Base-by-base conservation (phyloP, 2,113 vertebrate genomes). In the Mixornis gularis region DNA sequence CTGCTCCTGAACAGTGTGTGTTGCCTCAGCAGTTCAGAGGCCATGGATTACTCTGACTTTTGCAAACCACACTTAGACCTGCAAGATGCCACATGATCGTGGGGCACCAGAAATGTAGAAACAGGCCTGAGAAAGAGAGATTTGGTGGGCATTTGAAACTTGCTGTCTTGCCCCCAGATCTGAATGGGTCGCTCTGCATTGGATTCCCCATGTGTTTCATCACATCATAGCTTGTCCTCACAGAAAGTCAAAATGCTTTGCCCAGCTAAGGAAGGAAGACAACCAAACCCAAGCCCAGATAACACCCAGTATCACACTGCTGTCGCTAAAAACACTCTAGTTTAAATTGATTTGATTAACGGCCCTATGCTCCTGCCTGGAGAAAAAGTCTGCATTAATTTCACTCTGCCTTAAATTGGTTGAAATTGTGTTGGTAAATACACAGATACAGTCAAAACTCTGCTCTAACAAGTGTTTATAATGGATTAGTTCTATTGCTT, bases 371-470 rank as follows among this genome's bases (percentile, higher is more conserved):
- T 85, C n/a, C 76, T 59, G 85, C 46, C 71, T 53, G 52, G 36
- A 95, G 73, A 59, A 90, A n/a, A 76, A 86, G 46, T 32, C n/a
- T 83, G 87, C 69, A 77, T 89, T 89, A 78, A 86, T 92, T 92
- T 93, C 82, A 83, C 56, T 90, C 87, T 83, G 76, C 22, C 14
- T 80, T 86, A 71, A 87, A 90, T 59, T 36, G 52, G n/a, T 90
- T 95, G 56, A 95, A 93, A 87, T 46, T 62, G 63, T 91, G 68
- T 82, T 92, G 79, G 94, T 87, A 95, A 95, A 95, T 86, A 93
- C 9, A 95, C 24, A 95, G 68, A 90, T 77, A 85, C 68, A 80
- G 79, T 65, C 71, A 90, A 88, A 95, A 77, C 40, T 85, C 63
- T 36, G 41, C 49, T 79, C 44, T 87, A 92, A 95, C 72, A 84